Base-by-base conservation (phyloP, 2,797 vertebrate species). In the Falco novaeseelandiae region DNA sequence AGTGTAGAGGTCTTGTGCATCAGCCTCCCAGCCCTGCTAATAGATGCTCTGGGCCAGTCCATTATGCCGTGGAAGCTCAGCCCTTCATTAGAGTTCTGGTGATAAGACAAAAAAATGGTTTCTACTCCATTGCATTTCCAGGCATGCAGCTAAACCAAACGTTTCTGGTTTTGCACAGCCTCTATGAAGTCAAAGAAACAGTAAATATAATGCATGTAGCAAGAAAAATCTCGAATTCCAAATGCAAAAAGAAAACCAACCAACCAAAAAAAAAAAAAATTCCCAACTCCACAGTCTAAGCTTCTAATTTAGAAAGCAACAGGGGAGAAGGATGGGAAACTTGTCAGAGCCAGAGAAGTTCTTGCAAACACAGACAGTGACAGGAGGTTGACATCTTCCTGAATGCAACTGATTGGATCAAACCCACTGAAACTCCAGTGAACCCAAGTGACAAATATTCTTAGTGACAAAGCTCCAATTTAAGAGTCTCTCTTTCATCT, bases 401-500 rank as follows among this genome's bases (percentile, higher is more conserved):
- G 48, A 52, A 95, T 83, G 42, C 52, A 83, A 85, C 73, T 92
- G 93, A 93, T 61, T 76, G 93, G 76, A 91, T 71, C 87, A 94
- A 89, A 95, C 83, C 73, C 83, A 83, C 87, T 88, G 74, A 73
- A 78, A 69, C 79, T 88, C 67, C 89, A 51, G 79, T 84, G 94
- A 91, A 81, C 73, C 79, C 86, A 42, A 65, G 8, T 59, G 96
- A 97, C 92, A 96, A 89, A 83, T 49, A 89, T 84, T 78, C 78
- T 87, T 80, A 74, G 55, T 74, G 94, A 96, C 90, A 93, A 91
- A 91, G 84, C 46, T 95, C 63, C 84, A 86, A 91, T 95, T 96
- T 74, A 93, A 32, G 48, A 94, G 74, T 85, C 63, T 83, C 67
- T 89, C 69, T 94, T 92, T 95, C 73, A 83, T 91, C 87, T 78